Evolutionary conservation across 1,140 invertebrate genomes (phyloP).

Genomic region (Trialeurodes vaporariorum): DNA sequence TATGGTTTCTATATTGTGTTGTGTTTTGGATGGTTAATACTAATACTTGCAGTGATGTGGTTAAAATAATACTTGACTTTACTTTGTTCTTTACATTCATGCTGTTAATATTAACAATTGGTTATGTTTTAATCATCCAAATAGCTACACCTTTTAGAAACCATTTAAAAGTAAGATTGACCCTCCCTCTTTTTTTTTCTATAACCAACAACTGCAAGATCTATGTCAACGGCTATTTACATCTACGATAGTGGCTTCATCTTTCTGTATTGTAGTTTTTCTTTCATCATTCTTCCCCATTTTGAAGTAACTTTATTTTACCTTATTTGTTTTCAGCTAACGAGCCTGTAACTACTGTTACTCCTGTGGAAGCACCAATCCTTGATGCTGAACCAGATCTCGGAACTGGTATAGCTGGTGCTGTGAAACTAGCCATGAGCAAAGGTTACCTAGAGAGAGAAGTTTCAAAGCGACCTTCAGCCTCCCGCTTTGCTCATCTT

Average conservation of each 20-base stretch:
- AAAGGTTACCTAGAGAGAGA: slow-evolving; percentile 91
- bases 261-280: background rate
- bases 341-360: slow-evolving; percentile 32
- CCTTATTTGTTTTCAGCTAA: slow-evolving; percentile 31
- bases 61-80: no score
- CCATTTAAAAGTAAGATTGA: no score
- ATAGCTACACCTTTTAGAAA: no score
- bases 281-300: background rate
- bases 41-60: no score
- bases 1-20: no score
- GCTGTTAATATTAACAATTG: no score
- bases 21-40: no score
- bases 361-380: slow-evolving; percentile 52
- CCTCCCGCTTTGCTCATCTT: slow-evolving; percentile 59
- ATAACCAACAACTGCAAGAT: background rate
- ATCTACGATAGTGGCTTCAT: background rate
- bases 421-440: slow-evolving; percentile 80
- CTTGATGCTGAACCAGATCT: slow-evolving; percentile 91
- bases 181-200: no score
- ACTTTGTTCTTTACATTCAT: no score
- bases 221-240: background rate
- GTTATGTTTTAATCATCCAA: no score
- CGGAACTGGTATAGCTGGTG: slow-evolving; percentile 82
- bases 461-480: slow-evolving; percentile 54
- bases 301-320: slow-evolving; percentile 4